phyloP scores from a whole-genome alignment of 2,797 vertebrate genomes.

The Peromyscus attwateri region DNA sequence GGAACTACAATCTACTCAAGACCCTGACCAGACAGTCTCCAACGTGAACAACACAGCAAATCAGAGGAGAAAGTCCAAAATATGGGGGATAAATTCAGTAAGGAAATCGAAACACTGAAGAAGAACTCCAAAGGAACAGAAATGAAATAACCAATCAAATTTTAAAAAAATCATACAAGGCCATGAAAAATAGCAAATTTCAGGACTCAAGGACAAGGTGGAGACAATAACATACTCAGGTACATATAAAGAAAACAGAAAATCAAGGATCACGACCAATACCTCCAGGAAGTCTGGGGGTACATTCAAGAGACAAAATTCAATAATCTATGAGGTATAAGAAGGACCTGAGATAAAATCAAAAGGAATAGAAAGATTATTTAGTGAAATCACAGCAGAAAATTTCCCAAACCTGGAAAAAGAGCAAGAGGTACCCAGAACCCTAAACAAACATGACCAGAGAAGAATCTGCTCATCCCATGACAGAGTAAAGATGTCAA shows the following conservation, averaged over 20 bases:
- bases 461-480: neutral
- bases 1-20: neutral
- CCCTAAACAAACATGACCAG: neutral
- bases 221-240: neutral
- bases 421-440: neutral
- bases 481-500: neutral
- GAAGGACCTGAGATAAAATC: neutral
- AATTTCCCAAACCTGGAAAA: neutral
- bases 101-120: neutral
- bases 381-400: neutral
- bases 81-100: neutral
- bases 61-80: neutral
- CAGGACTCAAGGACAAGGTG: neutral
- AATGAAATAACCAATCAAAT: neutral
- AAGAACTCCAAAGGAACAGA: neutral
- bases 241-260: neutral
- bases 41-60: neutral
- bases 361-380: neutral
- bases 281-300: neutral
- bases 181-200: neutral
- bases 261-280: neutral
- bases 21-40: neutral
- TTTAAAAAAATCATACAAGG: neutral
- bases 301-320: neutral
- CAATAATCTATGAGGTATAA: neutral